Evolutionary conservation across 2,113 vertebrate genomes (phyloP), one percentile per base, ranked within the genome.

Genomic region (Dromas ardeola): DNA sequence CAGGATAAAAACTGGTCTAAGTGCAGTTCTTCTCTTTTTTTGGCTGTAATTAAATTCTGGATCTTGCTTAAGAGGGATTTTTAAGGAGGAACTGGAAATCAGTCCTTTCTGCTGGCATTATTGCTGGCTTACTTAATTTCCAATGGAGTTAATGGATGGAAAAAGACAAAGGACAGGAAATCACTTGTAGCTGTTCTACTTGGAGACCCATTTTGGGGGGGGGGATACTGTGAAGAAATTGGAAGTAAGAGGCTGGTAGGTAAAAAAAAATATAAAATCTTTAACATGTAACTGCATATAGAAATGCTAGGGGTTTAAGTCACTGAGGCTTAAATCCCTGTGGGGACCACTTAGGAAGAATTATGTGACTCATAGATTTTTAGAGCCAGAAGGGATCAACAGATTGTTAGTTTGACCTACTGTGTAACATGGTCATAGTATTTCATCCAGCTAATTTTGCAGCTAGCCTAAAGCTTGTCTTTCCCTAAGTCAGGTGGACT

Each of bases 371-470:
- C 83, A 88, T 4, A 91, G n/a, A 62, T 83, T 89, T 89, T 85
- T 70, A 77, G n/a, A 93, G 86, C 77, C 90, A 96, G 61, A 88
- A 78, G 17, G 42, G 59, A 95, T 92, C 66, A 96, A 95, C 62
- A 94, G 83, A 76, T 62, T 92, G 40, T 92, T 79, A 94, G 65
- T 81, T 61, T 95, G 88, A 97, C 86, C 73, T 95, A 56, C 66
- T 82, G 49, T 67, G 40, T 86, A 74, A 71, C 43, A 30, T 9
- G 7, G 14, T 30, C 65, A 70, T 17, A 66, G 56, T 58, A 87
- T 36, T 95, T 76, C 21, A 89, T 61, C 13, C 36, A 72, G 27
- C 11, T 95, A 79, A 59, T 89, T 89, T 42, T 94, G 78, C 42
- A 80, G 40, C 66, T 81, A 79, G 53, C 5, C 3, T 29, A 42